Conservation (phyloP, 1,140 invertebrate genomes). For the Maconellicoccus hirsutus region DNA sequence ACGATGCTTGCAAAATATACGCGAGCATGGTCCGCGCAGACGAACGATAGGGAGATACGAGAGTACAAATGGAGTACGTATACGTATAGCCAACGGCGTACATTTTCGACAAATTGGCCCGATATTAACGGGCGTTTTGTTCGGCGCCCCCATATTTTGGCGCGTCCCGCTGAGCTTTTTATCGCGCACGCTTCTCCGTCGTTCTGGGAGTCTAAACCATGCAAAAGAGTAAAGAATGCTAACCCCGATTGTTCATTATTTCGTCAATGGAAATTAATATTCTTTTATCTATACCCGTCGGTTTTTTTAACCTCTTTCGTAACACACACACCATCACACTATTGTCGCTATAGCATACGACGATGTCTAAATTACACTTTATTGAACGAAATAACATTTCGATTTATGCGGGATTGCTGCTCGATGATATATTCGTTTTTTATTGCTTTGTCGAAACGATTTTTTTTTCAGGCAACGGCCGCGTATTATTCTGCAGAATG, state of each 20-base stretch:
- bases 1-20: not conserved
- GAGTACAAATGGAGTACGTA: not conserved
- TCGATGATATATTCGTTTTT: not conserved
- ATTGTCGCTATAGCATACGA: no score
- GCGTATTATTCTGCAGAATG: no score
- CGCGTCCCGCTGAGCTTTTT: constrained; percentile 1
- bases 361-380: not conserved
- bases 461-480: no score
- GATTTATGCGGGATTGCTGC: not conserved
- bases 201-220: not conserved
- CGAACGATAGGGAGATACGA: not conserved
- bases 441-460: not conserved
- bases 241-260: not conserved
- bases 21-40: not conserved
- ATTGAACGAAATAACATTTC: constrained; percentile 9
- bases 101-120: constrained; percentile 1
- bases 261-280: constrained; percentile 9
- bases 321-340: not conserved
- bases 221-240: not conserved
- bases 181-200: constrained; percentile 1
- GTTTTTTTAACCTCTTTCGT: not conserved
- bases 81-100: not conserved
- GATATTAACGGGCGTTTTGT: constrained; percentile 3
- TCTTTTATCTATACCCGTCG: not conserved
- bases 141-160: not conserved